Conservation (phyloP, 2,888 invertebrate genomes). For the Tetheella fluctuosa region DNA sequence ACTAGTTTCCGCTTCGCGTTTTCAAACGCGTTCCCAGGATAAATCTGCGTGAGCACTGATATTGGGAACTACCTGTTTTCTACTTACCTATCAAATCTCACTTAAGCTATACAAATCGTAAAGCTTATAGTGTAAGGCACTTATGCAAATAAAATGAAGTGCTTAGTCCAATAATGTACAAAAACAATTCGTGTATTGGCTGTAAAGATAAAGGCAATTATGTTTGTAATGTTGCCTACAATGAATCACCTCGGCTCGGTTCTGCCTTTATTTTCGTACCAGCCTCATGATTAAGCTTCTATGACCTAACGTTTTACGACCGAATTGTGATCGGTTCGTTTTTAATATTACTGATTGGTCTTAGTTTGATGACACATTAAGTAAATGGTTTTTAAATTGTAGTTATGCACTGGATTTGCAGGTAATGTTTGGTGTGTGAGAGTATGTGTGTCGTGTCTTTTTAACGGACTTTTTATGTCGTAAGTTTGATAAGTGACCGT, state of each 20-base stretch:
- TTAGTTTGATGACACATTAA: not conserved
- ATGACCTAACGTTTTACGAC: constrained; percentile 15
- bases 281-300: constrained; percentile 52
- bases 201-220: constrained; percentile 79
- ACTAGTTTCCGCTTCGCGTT: no score
- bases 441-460: no score
- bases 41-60: no score
- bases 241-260: constrained; percentile 54
- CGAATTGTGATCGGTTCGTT: constrained; percentile 9
- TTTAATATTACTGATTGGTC: not conserved
- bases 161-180: not conserved
- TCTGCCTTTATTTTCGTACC: constrained; percentile 42
- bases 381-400: not conserved
- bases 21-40: no score
- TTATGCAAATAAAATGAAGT: not conserved
- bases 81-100: no score
- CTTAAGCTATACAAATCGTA: no score
- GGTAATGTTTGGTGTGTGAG: no score
- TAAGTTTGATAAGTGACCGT: no score
- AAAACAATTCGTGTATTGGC: constrained; percentile 41
- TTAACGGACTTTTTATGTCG: no score
- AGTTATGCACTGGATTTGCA: not conserved
- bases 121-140: not conserved
- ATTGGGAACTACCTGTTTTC: no score
- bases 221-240: constrained; percentile 53